Conservation (phyloP, 2,888 invertebrate species). For the Drosophila mercatorum region DNA sequence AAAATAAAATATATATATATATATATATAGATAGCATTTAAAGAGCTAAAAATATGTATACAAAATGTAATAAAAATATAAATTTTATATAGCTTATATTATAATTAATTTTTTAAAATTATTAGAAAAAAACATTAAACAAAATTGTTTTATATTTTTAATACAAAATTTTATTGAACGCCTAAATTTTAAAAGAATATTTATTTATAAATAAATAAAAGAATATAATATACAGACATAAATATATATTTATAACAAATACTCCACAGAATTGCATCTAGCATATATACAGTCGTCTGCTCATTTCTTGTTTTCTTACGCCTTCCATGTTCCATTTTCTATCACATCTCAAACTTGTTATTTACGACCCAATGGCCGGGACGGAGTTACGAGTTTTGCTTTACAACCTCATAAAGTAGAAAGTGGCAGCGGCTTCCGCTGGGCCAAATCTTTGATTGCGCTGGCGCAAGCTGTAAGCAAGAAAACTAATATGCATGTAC, state of each 20-base stretch:
- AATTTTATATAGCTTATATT: too few relatives aligned
- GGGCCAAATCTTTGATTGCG: constrained; percentile 1
- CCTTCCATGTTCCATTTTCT: constrained; percentile 5
- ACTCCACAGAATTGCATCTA: background rate
- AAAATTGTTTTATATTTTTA: too few relatives aligned
- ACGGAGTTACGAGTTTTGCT: constrained; percentile 20
- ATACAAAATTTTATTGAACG: too few relatives aligned
- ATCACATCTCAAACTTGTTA: constrained; percentile 7
- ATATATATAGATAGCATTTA: too few relatives aligned
- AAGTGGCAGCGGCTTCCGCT: constrained; percentile 12
- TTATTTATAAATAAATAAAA: too few relatives aligned
- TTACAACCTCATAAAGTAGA: constrained; percentile 40
- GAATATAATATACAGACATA: too few relatives aligned
- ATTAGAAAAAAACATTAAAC: too few relatives aligned
- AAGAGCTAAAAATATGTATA: too few relatives aligned
- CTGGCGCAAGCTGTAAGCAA: constrained; percentile 18
- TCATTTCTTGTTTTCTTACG: background rate
- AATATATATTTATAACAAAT: background rate
- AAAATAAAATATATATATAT: background rate
- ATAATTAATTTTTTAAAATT: too few relatives aligned
- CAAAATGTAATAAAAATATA: too few relatives aligned
- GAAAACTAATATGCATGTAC: constrained; percentile 20
- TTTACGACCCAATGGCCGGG: constrained; percentile 35
- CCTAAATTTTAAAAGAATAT: too few relatives aligned
- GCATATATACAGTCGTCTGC: background rate